Evolutionary conservation across 2,888 invertebrate genomes (phyloP), one percentile per base, ranked within the genome.

Genomic region (Caradrina kadenii): DNA sequence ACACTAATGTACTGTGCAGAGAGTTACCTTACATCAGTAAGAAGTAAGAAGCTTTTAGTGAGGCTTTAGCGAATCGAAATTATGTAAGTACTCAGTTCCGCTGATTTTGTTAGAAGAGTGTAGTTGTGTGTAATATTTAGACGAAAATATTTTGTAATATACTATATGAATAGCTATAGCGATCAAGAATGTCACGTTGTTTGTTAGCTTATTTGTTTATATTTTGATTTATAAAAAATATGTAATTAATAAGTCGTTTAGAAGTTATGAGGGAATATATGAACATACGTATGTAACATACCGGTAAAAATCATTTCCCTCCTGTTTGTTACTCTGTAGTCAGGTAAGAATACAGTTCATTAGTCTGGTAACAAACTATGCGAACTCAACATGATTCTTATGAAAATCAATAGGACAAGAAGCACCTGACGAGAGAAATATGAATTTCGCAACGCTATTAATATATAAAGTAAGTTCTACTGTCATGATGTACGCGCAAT

Each of bases 361-460:
- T 42, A 15, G 15, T 42, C 15, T 42, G 15, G 13, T 42, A 42
- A 42, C 15, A 45, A 45, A 45, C 6, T 45, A 2, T 17, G 15
- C 17, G 17, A 45, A 17, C 45, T 45, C 45, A 45, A 45, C 4
- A 45, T 17, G 58, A 1, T 35, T 52, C 8, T 1, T 26, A 45
- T 13, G 11, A 8, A 39, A 26, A 26, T 39, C 17, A n/a, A 62
- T 15, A 11, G 15, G 15, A 39, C 39, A 62, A 39, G 8, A 13
- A 53, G 13, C 48, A 39, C 11, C 17, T 42, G 21, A 70, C 11
- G 13, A 55, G 7, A 63, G 17, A 58, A 59, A 62, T 73, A 35
- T 62, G 64, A 63, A 78, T 74, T 69, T 67, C 54, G 55, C 19
- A 62, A 54, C 21, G 45, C 11, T 53, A 73, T 64, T 74, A 42